Evolutionary conservation across 1,140 invertebrate species (phyloP).

Genomic region (Pogonomyrmex barbatus): DNA sequence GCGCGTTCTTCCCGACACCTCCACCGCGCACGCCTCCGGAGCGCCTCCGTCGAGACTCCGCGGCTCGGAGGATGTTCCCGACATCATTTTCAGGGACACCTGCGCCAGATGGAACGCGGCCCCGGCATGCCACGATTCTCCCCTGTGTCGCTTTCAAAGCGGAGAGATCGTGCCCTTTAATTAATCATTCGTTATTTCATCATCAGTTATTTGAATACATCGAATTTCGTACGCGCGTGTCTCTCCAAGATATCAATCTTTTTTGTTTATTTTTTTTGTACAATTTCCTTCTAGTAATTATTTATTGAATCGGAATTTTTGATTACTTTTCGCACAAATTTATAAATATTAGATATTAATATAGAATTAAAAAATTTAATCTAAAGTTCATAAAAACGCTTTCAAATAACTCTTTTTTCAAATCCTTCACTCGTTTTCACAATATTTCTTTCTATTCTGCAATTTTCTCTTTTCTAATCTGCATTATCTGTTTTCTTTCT

Average conservation of each 20-base stretch:
- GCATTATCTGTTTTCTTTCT: background rate
- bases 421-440: background rate
- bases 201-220: background rate
- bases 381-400: background rate
- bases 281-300: background rate
- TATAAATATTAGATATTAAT: background rate
- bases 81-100: slow-evolving; percentile 8
- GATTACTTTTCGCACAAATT: background rate
- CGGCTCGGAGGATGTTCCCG: background rate
- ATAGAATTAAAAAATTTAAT: too few relatives aligned
- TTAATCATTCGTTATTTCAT: background rate
- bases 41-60: background rate
- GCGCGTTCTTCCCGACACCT: slow-evolving; percentile 13
- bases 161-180: background rate
- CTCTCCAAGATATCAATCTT: background rate
- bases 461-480: background rate
- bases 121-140: background rate
- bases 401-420: background rate
- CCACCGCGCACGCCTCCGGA: slow-evolving; percentile 10
- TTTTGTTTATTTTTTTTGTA: background rate
- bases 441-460: background rate
- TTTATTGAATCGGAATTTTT: too few relatives aligned
- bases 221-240: background rate
- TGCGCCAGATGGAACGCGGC: background rate
- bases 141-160: background rate